These are phyloP conservation scores for Myotis daubentonii DNA, from an alignment of 2,797 vertebrate genomes.

Conservation along the genomic window DNA sequence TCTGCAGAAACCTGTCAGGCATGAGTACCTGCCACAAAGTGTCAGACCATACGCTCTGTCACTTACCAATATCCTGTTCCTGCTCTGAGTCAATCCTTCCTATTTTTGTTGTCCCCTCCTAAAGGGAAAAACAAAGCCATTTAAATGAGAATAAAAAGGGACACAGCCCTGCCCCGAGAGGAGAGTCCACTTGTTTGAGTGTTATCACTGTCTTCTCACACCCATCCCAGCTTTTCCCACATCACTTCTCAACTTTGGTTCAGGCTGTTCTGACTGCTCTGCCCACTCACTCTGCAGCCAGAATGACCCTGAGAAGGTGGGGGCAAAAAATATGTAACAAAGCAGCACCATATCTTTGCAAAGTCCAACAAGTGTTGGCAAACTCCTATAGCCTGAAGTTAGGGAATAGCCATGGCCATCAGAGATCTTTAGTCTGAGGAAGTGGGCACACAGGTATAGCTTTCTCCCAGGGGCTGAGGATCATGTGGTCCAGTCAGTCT, in stretches of 20 bases:
- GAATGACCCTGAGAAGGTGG: not conserved
- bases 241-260: not conserved
- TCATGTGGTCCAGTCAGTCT: not conserved
- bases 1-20: not conserved
- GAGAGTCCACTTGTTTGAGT: not conserved
- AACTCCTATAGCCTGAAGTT: not conserved
- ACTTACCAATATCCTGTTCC: slow-evolving; percentile 95
- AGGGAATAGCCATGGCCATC: not conserved
- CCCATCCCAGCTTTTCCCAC: not conserved
- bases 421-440: not conserved
- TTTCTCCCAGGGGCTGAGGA: not conserved
- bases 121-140: slow-evolving; percentile 62
- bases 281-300: not conserved
- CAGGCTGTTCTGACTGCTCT: not conserved
- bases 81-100: slow-evolving; percentile 90
- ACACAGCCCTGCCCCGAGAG: not conserved
- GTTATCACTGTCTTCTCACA: not conserved
- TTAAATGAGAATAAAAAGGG: slow-evolving; percentile 48
- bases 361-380: not conserved
- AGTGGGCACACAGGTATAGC: not conserved
- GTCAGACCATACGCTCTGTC: not conserved
- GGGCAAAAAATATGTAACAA: not conserved
- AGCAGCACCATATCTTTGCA: not conserved
- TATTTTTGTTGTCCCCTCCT: slow-evolving; percentile 97
- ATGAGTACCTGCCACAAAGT: not conserved